phyloP scores from a whole-genome alignment of 2,888 invertebrate species.

The Eupithecia dodoneata region DNA sequence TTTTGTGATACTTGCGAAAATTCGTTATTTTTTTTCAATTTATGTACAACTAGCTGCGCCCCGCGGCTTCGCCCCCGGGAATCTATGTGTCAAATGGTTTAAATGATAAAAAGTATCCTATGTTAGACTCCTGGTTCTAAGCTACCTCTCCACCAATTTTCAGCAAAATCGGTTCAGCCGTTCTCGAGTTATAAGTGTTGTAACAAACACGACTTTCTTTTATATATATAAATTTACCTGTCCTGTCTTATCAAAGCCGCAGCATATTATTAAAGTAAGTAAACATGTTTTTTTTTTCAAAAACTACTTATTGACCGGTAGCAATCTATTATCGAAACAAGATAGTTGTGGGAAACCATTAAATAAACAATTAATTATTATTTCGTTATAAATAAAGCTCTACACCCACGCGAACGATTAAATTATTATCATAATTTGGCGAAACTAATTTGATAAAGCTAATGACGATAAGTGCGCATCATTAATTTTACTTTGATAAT shows the following conservation, averaged over 20 bases:
- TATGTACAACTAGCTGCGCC: no score
- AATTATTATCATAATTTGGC: slow-evolving; percentile 28
- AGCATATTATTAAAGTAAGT: neutral
- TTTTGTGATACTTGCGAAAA: neutral
- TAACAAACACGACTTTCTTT: no score
- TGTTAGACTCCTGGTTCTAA: no score
- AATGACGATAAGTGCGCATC: slow-evolving; percentile 25
- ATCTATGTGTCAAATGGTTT: no score
- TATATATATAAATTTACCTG: no score
- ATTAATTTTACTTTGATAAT: slow-evolving; percentile 24
- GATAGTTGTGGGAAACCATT: slow-evolving; percentile 34
- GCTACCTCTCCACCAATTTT: no score
- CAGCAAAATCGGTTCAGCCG: no score
- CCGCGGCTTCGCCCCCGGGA: no score
- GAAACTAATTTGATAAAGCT: slow-evolving; percentile 28
- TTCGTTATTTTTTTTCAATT: no score
- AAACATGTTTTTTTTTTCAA: neutral
- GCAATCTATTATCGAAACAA: slow-evolving; percentile 31
- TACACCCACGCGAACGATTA: slow-evolving; percentile 34
- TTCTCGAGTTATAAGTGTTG: no score
- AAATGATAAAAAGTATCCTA: no score
- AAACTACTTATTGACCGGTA: slow-evolving; percentile 18
- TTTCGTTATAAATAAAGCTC: slow-evolving; percentile 21
- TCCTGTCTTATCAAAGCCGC: neutral
- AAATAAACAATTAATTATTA: slow-evolving; percentile 43